Evolutionary conservation across 2,797 vertebrate genomes (phyloP), one percentile per base, ranked within the genome.

Genomic region (Hippoglossus hippoglossus): DNA sequence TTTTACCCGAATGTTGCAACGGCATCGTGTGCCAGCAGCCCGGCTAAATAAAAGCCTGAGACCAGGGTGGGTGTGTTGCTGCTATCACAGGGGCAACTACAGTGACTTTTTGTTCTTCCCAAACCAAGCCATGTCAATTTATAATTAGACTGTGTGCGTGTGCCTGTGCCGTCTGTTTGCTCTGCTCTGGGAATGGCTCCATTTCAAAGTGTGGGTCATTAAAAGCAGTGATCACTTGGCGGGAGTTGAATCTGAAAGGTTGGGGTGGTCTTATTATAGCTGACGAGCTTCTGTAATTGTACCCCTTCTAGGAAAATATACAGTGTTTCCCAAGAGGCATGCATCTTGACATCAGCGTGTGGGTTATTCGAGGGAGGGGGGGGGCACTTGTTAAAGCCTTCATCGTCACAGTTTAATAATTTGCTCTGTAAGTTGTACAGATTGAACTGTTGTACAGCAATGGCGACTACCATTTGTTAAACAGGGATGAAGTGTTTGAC

Each of bases 181-280:
- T 63, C 77, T 34, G n/a, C 36, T 69, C 63, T 70, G 68, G 83
- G 70, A 81, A 85, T 53, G 77, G 83, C 72, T 87, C 75, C 54
- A 57, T 82, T 86, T 86, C 71, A 83, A 87, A 81, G 79, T 62
- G 71, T 60, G 71, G 77, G 81, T 77, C 72, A 76, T 78, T 75
- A 83, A 63, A 84, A 87, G 62, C 52, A 19, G 57, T 9, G 47
- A 72, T 88, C 61, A 55, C 63, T 75, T 77, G 69, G 74, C 79
- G 31, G 66, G 67, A 84, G 75, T 63, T 71, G 73, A 81, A 78
- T 71, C 68, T 68, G 49, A 90, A 86, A 86, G 87, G 83, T 87
- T 89, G 80, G 56, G 68, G 66, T 71, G 66, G 65, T 84, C 87
- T 90, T 88, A 87, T 87, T 89, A 87, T 89, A 91, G 85, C 77